Evolutionary conservation across 2,113 vertebrate genomes (phyloP), one percentile per base, ranked within the genome.

Genomic region (Laticauda laticaudata): DNA sequence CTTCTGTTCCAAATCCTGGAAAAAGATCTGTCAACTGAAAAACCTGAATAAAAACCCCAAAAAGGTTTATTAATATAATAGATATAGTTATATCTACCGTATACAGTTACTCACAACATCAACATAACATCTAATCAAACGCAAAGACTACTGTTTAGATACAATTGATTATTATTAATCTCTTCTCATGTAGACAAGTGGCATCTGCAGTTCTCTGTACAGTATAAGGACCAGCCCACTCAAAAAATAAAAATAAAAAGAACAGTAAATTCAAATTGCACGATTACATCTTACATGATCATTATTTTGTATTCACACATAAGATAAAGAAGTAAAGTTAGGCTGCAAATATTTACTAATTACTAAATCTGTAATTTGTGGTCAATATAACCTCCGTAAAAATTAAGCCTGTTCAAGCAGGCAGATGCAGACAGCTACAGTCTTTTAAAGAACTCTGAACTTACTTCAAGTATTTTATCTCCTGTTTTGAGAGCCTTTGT

Each of bases 391-490:
- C 69, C 34, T 45, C 48, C 94, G 93, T 95, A 91, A 95, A 89
- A 51, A 56, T 89, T 91, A 53, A 86, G 91, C 53, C 89, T 54
- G n/a, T 57, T 56, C 88, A 34, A 39, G 39, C 75, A 87, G 69
- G 93, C 86, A 92, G 81, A 91, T 26, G 1, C 6, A 89, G 34
- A 75, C 94, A 81, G 23, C 86, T 88, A 81, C 75, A 91, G 85
- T 92, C 90, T 92, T 92, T 95, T 10, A 64, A 57, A 91, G 94
- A 94, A 91, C 89, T 94, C 92, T 91, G 75, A 93, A 96, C 95
- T 98, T 96, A 99, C 99, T 98, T 99, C 98, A 91, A 99, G 98
- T 96, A 99, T 99, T 98, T 99, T 99, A 98, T 99, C 99, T 93
- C 99, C 99, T 26, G 99, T 99, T 98, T 99, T 99, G 91, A 99